A percentile compares a stretch with the other conserved stretches of the same genome.
phyloP scores from a whole-genome alignment of 1,140 invertebrate genomes.

The Helicoverpa armigera region DNA sequence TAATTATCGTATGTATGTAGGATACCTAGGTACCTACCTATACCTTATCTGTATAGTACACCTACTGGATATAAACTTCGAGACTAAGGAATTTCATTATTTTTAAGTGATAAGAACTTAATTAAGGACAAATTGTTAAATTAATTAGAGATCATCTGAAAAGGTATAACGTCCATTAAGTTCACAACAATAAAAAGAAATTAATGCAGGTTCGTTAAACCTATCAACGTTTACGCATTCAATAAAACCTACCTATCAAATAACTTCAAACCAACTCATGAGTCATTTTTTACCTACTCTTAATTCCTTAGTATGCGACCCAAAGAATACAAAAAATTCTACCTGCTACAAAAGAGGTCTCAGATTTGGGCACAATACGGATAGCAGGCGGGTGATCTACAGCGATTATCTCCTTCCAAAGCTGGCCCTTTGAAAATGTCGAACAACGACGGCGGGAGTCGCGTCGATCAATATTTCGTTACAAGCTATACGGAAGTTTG shows the following conservation, averaged over 20 bases:
- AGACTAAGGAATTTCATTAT: too few relatives aligned
- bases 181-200: too few relatives aligned
- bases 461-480: constrained; percentile 85
- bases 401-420: constrained; percentile 78
- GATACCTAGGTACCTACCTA: background rate
- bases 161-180: too few relatives aligned
- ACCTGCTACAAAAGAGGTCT: constrained; percentile 76
- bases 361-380: constrained; percentile 74
- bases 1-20: background rate
- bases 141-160: too few relatives aligned
- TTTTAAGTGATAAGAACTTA: too few relatives aligned
- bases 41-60: too few relatives aligned
- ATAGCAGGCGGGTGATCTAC: constrained; percentile 75
- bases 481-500: constrained; percentile 78
- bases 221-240: background rate
- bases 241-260: background rate
- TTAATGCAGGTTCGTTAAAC: background rate
- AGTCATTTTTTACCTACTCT: constrained; percentile 60
- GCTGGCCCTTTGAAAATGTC: constrained; percentile 75
- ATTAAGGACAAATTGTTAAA: too few relatives aligned
- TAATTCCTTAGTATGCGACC: constrained; percentile 52
- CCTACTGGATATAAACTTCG: too few relatives aligned
- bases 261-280: constrained; percentile 40
- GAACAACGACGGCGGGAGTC: constrained; percentile 70
- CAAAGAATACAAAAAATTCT: constrained; percentile 82